Evolutionary conservation across 1,140 invertebrate genomes (phyloP).

Genomic region (Nasonia vitripennis): DNA sequence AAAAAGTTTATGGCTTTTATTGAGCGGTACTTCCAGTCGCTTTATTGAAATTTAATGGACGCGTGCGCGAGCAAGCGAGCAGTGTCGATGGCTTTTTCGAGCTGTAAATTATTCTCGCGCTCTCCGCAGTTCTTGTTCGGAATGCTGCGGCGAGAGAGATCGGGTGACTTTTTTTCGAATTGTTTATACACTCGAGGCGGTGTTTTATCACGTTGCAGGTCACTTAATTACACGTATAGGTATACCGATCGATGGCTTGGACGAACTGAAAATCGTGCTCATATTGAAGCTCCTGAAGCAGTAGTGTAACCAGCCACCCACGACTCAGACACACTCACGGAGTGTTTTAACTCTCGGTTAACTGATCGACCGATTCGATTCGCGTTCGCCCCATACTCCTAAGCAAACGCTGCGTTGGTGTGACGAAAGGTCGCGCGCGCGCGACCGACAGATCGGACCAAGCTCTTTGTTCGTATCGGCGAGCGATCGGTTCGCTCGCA

Average conservation of each 20-base stretch:
- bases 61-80: not conserved
- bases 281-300: too few relatives aligned
- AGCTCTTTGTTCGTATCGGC: not conserved
- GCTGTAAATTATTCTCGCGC: conserved; percentile 1
- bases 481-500: not conserved
- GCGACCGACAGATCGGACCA: not conserved
- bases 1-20: conserved; percentile 32
- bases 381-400: not conserved
- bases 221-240: too few relatives aligned
- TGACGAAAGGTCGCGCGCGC: conserved; percentile 20
- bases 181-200: conserved; percentile 5
- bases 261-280: too few relatives aligned
- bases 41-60: conserved; percentile 44
- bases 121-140: not conserved
- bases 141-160: not conserved
- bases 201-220: too few relatives aligned
- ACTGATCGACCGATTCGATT: not conserved
- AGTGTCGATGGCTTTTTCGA: conserved; percentile 26
- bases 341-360: not conserved
- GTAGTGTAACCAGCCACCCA: too few relatives aligned
- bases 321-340: too few relatives aligned
- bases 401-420: conserved; percentile 13
- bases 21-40: conserved; percentile 13
- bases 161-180: not conserved
- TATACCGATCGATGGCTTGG: too few relatives aligned